Base-by-base conservation (phyloP, 2,797 vertebrate genomes). In the Silurus lanzhouensis region DNA sequence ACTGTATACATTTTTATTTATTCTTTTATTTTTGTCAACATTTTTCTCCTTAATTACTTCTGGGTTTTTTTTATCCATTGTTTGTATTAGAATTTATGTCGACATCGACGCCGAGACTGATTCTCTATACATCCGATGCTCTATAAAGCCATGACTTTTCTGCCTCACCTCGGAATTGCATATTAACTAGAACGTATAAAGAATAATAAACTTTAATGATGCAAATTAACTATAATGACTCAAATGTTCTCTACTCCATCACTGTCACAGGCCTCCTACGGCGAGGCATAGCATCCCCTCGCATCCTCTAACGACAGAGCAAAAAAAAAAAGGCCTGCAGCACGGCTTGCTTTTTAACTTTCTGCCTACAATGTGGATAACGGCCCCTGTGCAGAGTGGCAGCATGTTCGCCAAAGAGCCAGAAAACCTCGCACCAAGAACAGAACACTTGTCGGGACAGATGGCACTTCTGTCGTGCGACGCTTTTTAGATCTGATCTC, bases 291-390 rank as follows among this genome's bases (percentile, higher is more conserved):
- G 89, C 90, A 89, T 89, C 86, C 83, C 63, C 63, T 88, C 86
- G 87, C 88, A 89, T 91, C 81, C 57, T 85, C 27, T 84, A 90
- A 92, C 87, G 72, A 83, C 79, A 31, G 89, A 90, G 90, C 87
- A 83, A 88, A 90, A 87, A 88, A 91, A 89, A 88, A 88, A 91
- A 86, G 71, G 89, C 86, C 79, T 84, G 80, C 85, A 91, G 90
- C 83, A 89, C 77, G 66, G 70, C 61, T 68, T 19, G 83, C 15
- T 78, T 77, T 52, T 74, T 87, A 85, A 70, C 80, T 84, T 88
- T 87, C n/a, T 44, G 83, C 75, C 71, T 57, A 88, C 90, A 89
- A 84, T 91, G 84, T 83, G 87, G 84, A 87, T 87, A 88, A 90
- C 85, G 84, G 87, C 58, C 60, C 79, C 86, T 86, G 67, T 46